Evolutionary conservation across 2,888 invertebrate genomes (phyloP).

Genomic region (Catocala sponsa): DNA sequence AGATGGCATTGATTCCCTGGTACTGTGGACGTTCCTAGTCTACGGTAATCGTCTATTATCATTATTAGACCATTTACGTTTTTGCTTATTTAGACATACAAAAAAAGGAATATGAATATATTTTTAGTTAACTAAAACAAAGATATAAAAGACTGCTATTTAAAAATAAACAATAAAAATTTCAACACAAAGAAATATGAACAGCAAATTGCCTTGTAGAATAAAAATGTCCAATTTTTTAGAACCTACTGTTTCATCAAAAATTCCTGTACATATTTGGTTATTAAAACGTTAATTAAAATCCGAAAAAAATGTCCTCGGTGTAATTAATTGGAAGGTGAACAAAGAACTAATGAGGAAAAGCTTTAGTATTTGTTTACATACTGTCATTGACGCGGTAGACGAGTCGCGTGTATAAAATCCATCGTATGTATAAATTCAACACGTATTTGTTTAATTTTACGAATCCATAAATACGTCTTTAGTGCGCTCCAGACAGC

Average conservation of each 20-base stretch:
- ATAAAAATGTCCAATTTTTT: not conserved
- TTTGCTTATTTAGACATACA: too few relatives aligned
- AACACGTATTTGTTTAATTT: slow-evolving; percentile 23
- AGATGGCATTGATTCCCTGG: too few relatives aligned
- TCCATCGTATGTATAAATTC: not conserved
- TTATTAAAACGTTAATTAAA: not conserved
- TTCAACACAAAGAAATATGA: too few relatives aligned
- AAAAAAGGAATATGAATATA: too few relatives aligned
- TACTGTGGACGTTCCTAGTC: too few relatives aligned
- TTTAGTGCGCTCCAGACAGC: slow-evolving; percentile 23
- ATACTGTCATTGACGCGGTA: slow-evolving; percentile 2
- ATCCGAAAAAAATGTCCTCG: not conserved
- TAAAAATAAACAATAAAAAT: too few relatives aligned
- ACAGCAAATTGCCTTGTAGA: not conserved
- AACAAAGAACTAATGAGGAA: not conserved
- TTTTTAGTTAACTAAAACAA: too few relatives aligned
- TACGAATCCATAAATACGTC: slow-evolving; percentile 21
- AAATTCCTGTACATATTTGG: not conserved
- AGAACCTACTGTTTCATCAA: not conserved
- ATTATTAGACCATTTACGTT: too few relatives aligned
- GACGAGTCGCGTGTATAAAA: not conserved
- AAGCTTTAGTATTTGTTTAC: not conserved
- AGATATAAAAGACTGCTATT: too few relatives aligned
- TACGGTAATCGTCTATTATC: too few relatives aligned
- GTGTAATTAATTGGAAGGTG: not conserved